These are phyloP conservation scores for Hypotaenidia philippensis DNA, from an alignment of 2,797 vertebrate genomes.

Conservation along the genomic window DNA sequence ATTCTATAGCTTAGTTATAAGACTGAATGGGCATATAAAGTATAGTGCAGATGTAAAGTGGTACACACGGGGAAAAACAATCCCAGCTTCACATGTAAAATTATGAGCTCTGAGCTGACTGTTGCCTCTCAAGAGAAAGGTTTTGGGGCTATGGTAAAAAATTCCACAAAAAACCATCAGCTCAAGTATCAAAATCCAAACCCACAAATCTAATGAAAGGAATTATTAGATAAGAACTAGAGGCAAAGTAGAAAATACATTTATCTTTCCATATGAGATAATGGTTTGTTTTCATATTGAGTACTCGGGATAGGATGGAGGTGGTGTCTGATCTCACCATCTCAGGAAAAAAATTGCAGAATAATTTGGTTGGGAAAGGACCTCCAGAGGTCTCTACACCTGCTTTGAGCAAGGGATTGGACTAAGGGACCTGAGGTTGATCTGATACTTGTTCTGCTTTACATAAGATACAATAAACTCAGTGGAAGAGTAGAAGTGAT, in stretches of 20 bases:
- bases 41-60: background rate
- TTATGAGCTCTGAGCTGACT: background rate
- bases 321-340: background rate
- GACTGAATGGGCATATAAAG: background rate
- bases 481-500: background rate
- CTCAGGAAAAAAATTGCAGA: background rate
- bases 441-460: background rate
- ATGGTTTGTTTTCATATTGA: background rate
- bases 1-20: background rate
- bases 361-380: background rate
- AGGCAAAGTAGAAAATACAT: background rate
- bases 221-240: background rate
- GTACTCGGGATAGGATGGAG: fast-evolving
- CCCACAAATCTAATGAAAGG: background rate
- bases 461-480: background rate
- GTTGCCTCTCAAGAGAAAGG: background rate
- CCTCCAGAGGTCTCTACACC: background rate
- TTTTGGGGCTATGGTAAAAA: background rate
- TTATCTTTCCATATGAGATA: background rate
- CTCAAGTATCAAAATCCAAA: background rate
- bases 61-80: background rate
- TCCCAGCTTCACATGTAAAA: background rate
- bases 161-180: background rate
- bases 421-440: too few relatives aligned
- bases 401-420: too few relatives aligned